Evolutionary conservation across 2,888 invertebrate genomes (phyloP), one percentile per base, ranked within the genome.

Genomic region (Limnephilus lunatus): DNA sequence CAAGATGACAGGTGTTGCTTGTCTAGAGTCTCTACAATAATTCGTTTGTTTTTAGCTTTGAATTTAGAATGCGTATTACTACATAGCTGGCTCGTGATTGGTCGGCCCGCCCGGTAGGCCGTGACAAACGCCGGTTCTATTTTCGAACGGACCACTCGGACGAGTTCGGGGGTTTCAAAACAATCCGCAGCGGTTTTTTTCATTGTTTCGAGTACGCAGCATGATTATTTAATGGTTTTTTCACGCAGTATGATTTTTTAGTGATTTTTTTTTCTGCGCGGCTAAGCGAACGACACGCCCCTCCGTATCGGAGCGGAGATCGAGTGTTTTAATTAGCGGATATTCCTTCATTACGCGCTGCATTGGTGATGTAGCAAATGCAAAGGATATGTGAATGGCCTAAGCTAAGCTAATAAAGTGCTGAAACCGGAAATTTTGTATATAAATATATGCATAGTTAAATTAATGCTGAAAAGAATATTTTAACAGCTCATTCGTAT

Each of bases 71-170:
- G 90, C 32, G 81, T 31, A 48, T 31, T 32, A 68, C 25, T 25
- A 19, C 14, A 19, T 68, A 83, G 53, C 90, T 68, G 53, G 90
- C 82, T 53, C 87, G 91, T 89, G 9, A 91, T 91, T 91, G 91
- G 91, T 81, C 81, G 31, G 82, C 86, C 48, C 91, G 91, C 83
- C 32, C 83, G 82, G 90, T 82, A 89, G 92, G 92, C 90, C 92
- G 85, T 90, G 86, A 86, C 90, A 92, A 85, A 35, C 32, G 87
- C 53, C 86, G 25, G 90, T 90, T 90, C 92, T 92, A 92, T 92
- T 92, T 92, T 91, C 68, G 91, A 92, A 92, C 81, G 91, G 92
- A 92, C 92, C 92, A 92, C 90, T 92, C 92, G 91, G 87, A 90
- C 85, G 32, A 83, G 89, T n/a, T 90, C 83, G 11, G 35, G 25